Conservation (phyloP, 2,888 invertebrate species). For the Melinaea menophilus region DNA sequence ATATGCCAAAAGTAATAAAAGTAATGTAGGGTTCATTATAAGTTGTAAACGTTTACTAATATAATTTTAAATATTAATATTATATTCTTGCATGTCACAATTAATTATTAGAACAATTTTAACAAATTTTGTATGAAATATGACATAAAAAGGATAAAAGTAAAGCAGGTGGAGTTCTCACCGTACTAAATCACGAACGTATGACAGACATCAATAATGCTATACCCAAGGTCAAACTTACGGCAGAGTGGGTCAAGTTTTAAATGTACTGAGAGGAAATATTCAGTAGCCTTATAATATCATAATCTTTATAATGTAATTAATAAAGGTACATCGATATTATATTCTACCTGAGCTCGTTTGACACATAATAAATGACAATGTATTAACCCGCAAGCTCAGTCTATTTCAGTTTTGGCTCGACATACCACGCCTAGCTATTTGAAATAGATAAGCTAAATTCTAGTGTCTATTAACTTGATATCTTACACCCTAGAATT, state of each 20-base stretch:
- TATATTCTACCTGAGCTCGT: slow-evolving; percentile 19
- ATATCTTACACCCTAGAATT: background rate
- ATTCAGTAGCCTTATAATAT: background rate
- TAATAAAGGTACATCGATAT: background rate
- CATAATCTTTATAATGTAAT: no score
- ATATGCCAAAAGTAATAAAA: no score
- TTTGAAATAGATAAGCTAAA: slow-evolving; percentile 21
- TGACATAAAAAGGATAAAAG: no score
- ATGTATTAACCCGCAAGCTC: slow-evolving; percentile 54
- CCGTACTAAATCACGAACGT: slow-evolving; percentile 1
- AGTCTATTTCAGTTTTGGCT: slow-evolving; percentile 69
- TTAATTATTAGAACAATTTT: no score
- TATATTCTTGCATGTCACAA: no score
- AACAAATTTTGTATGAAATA: no score
- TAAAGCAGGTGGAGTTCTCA: slow-evolving; percentile 3
- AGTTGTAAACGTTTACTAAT: no score
- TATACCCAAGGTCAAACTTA: slow-evolving; percentile 30
- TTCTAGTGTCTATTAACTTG: slow-evolving; percentile 13
- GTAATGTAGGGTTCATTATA: no score
- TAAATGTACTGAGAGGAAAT: slow-evolving; percentile 1
- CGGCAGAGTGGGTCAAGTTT: slow-evolving; percentile 21
- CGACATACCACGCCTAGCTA: slow-evolving; percentile 33
- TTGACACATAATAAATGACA: slow-evolving; percentile 26
- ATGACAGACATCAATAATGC: slow-evolving; percentile 38
- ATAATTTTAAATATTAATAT: no score